Conservation (phyloP, 2,888 invertebrate species). For the Apotomis betuletana region DNA sequence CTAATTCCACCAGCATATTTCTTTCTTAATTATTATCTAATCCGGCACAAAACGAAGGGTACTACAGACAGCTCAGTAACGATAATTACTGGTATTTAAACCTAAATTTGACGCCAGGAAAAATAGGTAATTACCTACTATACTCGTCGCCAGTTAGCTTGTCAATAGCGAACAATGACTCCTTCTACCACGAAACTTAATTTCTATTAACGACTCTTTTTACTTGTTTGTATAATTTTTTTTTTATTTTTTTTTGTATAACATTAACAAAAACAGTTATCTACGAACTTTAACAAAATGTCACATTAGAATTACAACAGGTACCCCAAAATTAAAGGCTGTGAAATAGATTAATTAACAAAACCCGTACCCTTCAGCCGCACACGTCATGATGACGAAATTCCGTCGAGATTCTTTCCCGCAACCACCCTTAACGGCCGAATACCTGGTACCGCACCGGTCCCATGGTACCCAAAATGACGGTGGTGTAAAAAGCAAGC, state of each 20-base stretch:
- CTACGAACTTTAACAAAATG: neutral
- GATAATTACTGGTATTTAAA: no score
- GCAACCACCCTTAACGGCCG: slow-evolving; percentile 46
- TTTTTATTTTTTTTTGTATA: neutral
- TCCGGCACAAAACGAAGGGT: no score
- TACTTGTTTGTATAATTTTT: neutral
- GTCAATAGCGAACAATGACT: no score
- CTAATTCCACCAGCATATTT: no score
- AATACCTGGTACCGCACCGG: slow-evolving; percentile 67
- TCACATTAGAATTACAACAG: neutral
- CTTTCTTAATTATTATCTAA: no score
- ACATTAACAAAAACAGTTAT: no score
- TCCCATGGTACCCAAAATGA: slow-evolving; percentile 56
- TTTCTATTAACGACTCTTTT: no score
- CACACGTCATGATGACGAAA: slow-evolving; percentile 26
- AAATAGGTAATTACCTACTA: no score
- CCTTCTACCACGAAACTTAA: no score
- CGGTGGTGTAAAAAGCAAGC: slow-evolving; percentile 50
- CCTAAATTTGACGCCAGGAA: no score
- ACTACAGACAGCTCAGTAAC: no score
- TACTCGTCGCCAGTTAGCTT: no score
- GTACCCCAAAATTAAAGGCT: slow-evolving; percentile 4
- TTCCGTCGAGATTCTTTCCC: slow-evolving; percentile 33
- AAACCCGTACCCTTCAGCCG: neutral
- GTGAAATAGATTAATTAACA: slow-evolving; percentile 21